Percentiles rank a stretch among this genome's conserved stretches.
Evolutionary conservation across 2,113 vertebrate species (phyloP).

Genomic region (Bettongia penicillata): DNA sequence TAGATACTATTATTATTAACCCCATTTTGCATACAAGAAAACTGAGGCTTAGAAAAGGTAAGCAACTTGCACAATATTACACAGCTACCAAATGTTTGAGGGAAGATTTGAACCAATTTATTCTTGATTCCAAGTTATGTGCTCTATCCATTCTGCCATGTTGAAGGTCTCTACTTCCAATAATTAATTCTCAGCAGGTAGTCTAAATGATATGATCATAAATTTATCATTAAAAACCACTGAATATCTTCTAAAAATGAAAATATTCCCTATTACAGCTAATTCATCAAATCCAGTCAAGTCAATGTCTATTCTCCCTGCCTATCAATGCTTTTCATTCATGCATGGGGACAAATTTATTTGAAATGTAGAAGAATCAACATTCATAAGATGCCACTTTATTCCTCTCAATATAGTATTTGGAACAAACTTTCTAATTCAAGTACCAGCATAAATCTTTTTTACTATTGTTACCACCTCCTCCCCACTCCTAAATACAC

Average conservation of each 20-base stretch:
- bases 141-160: too few relatives aligned
- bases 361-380: not conserved
- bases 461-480: not conserved
- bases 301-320: not conserved
- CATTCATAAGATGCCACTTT: not conserved
- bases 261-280: constrained; percentile 12
- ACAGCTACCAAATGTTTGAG: too few relatives aligned
- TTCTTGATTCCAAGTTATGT: too few relatives aligned
- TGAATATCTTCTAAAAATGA: constrained; percentile 23
- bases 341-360: constrained; percentile 15
- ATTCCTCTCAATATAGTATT: not conserved
- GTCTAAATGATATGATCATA: not conserved
- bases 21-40: too few relatives aligned
- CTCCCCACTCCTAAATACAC: not conserved
- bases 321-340: not conserved
- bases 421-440: not conserved
- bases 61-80: too few relatives aligned
- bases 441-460: not conserved
- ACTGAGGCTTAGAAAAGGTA: too few relatives aligned
- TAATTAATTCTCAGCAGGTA: not conserved
- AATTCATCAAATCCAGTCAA: constrained; percentile 5
- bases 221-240: constrained; percentile 8
- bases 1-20: too few relatives aligned
- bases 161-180: too few relatives aligned
- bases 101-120: too few relatives aligned